Percentiles rank a stretch among this genome's conserved stretches.
These are phyloP conservation scores for Eulimnadia texana DNA, from an alignment of 1,140 invertebrate genomes.

Conservation along the genomic window DNA sequence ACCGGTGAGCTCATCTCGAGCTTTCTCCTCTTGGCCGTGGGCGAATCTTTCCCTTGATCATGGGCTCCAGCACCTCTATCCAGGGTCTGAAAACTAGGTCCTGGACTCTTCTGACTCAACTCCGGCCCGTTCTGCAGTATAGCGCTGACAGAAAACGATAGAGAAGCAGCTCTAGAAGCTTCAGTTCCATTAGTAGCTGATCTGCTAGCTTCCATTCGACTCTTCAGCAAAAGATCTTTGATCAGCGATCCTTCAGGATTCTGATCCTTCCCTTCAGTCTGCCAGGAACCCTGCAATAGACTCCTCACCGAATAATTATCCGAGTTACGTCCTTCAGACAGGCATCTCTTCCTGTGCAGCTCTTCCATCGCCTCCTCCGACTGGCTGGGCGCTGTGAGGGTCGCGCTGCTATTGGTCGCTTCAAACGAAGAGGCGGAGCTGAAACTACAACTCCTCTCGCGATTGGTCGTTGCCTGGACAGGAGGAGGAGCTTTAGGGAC, in stretches of 20 bases:
- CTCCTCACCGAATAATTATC: not conserved
- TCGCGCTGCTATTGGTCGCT: too few species aligned
- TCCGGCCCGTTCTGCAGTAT: not conserved
- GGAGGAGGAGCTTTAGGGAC: not conserved
- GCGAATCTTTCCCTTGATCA: not conserved
- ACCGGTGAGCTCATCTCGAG: not conserved
- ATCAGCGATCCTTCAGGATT: conserved; percentile 59
- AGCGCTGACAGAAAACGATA: conserved; percentile 1
- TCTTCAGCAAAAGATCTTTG: conserved; percentile 64
- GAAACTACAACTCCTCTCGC: conserved; percentile 11
- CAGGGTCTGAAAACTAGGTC: not conserved
- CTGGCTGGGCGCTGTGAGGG: not conserved
- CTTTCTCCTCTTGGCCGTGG: not conserved
- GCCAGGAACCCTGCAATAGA: not conserved
- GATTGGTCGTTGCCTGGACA: not conserved
- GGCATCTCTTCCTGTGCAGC: conserved; percentile 40
- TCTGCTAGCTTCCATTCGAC: conserved; percentile 25
- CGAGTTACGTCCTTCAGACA: conserved; percentile 32
- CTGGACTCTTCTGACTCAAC: not conserved
- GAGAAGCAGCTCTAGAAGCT: not conserved
- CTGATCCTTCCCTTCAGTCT: conserved; percentile 21
- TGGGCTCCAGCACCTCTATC: not conserved
- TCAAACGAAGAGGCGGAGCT: too few species aligned
- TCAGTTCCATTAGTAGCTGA: not conserved
- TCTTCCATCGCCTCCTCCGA: conserved; percentile 14